phyloP scores from a whole-genome alignment of 53 echinoderm and acorn worm genomes.

The Temnopleurus reevesii region DNA sequence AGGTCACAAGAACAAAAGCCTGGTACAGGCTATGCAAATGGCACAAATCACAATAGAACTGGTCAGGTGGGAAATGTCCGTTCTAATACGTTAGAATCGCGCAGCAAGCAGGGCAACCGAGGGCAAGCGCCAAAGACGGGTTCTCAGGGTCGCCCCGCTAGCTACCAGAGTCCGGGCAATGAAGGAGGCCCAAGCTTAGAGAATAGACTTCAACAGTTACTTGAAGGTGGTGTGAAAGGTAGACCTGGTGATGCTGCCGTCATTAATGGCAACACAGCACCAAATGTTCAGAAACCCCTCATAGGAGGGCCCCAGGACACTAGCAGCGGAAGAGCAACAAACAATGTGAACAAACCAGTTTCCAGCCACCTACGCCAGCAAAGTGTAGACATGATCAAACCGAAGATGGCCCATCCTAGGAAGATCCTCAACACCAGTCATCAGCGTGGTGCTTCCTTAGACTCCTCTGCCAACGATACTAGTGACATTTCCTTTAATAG shows the following conservation, averaged over 20 bases:
- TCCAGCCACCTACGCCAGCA: conserved; percentile 29
- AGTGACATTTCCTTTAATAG: conserved; percentile 38
- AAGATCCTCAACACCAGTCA: conserved; percentile 41
- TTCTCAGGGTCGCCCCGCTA: conserved; percentile 62
- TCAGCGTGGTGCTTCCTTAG: conserved; percentile 68
- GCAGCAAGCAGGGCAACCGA: conserved; percentile 41
- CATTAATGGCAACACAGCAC: conserved; percentile 31
- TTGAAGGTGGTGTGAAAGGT: conserved; percentile 57
- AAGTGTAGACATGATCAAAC: conserved; percentile 49
- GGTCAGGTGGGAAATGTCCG: conserved; percentile 23
- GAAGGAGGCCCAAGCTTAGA: conserved; percentile 68
- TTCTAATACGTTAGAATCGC: conserved; percentile 45
- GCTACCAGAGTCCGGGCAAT: conserved; percentile 68
- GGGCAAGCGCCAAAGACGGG: conserved; percentile 49
- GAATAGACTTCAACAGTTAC: conserved; percentile 72
- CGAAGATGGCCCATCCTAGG: conserved; percentile 54
- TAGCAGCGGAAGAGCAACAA: not conserved
- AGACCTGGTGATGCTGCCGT: conserved; percentile 22
- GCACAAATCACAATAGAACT: conserved; percentile 54
- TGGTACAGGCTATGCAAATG: conserved; percentile 43
- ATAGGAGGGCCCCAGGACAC: conserved; percentile 9
- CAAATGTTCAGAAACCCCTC: conserved; percentile 14
- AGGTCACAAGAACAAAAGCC: conserved; percentile 18
- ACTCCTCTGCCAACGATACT: conserved; percentile 70
- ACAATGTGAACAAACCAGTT: not conserved